Evolutionary conservation across 64 coral and sea anemone species (phyloP).

Genomic region (Acropora yongei): DNA sequence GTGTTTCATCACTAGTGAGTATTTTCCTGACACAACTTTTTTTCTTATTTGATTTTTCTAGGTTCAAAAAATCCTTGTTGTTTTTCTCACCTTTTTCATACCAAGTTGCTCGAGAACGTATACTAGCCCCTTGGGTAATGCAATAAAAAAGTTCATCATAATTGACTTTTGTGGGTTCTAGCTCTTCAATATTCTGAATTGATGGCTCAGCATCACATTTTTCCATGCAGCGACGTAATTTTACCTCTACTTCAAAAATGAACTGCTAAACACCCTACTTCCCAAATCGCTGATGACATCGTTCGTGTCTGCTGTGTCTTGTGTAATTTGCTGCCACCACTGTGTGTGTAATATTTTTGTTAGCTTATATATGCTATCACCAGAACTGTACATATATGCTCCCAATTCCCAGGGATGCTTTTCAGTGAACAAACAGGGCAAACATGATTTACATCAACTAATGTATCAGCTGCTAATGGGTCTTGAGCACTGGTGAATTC

Average conservation of each 20-base stretch:
- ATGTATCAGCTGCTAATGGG: no score
- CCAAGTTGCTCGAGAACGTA: conserved; percentile 25
- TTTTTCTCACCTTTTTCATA: no score
- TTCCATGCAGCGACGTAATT: neutral
- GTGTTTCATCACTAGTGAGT: no score
- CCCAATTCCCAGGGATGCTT: no score
- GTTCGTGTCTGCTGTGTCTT: conserved; percentile 19
- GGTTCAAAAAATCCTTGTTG: no score
- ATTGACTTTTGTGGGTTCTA: conserved; percentile 26
- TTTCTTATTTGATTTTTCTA: no score
- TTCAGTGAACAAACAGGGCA: no score
- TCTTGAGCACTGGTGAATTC: no score
- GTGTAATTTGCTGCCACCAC: conserved; percentile 12
- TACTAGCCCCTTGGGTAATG: conserved; percentile 32
- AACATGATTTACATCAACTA: no score
- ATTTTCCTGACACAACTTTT: no score
- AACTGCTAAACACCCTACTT: conserved; percentile 36
- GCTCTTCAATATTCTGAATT: neutral
- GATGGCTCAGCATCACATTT: neutral
- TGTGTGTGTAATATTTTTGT: neutral
- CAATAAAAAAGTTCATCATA: conserved; percentile 49
- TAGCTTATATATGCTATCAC: neutral
- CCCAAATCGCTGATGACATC: conserved; percentile 51
- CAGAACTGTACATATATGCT: no score
- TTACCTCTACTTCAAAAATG: conserved; percentile 11